Base-by-base conservation (phyloP, 2,113 vertebrate species). In the Gallinago paraguaiae region DNA sequence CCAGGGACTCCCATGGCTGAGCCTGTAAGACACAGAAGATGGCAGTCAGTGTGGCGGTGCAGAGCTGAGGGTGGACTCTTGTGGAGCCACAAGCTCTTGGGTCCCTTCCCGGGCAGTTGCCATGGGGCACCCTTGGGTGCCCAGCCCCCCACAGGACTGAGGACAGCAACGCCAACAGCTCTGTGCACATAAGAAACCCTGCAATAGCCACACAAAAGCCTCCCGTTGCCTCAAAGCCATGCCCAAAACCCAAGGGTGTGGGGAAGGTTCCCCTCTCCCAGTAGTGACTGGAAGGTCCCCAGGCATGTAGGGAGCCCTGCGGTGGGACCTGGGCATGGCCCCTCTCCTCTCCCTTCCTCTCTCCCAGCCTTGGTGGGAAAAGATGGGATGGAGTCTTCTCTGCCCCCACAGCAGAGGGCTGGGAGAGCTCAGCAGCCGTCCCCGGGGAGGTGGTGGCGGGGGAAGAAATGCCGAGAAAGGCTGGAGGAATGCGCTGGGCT, bases 1-100 rank as follows among this genome's bases (percentile, higher is more conserved):
- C 79, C 75, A 15, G 43, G 63, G 41, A 17, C 31, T 72, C 75
- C 67, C 41, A 8, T 0, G 5, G 86, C 71, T 48, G 68, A 86
- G 79, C 83, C 96, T 97, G 94, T 57, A 91, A 92, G 68, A 93
- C 54, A 94, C 77, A 92, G 92, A 96, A 80, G 27, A 2, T 7
- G 37, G 77, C 51, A 43, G 33, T 94, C 80, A 93, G 88, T 4
- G 1, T 25, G 27, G 43, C 0, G 0, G 17, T 31, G 50, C 13
- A 30, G 54, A 67, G 59, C 23, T 2, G 4, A 75, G 54, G 1
- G 9, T 17, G 74, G 68, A 50, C 67, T 31, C 33, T 7, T 13
- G 23, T 11, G 65, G 25, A 81, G 25, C 27, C 6, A 4, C 10
- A 17, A 31, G 43, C 27, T 54, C 30, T 33, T 6, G 30, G 10